These are phyloP conservation scores for Erebia ligea DNA, from an alignment of 2,888 invertebrate genomes.

Conservation along the genomic window DNA sequence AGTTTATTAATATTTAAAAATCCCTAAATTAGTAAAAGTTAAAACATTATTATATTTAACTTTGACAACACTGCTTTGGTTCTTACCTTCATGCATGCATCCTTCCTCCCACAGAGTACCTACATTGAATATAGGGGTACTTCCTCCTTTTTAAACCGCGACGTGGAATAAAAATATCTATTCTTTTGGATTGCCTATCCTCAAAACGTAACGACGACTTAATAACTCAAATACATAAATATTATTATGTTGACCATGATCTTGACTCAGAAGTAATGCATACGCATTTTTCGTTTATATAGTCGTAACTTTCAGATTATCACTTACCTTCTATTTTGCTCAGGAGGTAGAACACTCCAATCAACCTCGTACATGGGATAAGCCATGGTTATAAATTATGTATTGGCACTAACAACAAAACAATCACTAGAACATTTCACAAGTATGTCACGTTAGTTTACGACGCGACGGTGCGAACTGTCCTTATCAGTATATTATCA, in stretches of 20 bases:
- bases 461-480: conserved; percentile 71
- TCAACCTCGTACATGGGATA: conserved; percentile 89
- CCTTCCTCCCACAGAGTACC: too few species aligned
- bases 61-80: too few species aligned
- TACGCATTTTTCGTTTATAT: conserved; percentile 22
- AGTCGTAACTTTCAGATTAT: conserved; percentile 17
- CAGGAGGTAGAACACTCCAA: conserved; percentile 93
- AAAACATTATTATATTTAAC: too few species aligned
- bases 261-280: not conserved
- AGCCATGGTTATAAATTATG: conserved; percentile 63
- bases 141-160: too few species aligned
- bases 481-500: conserved; percentile 81
- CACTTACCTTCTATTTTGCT: conserved; percentile 91
- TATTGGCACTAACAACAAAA: conserved; percentile 52
- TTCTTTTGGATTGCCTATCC: too few species aligned
- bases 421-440: conserved; percentile 71
- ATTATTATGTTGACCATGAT: conserved; percentile 2
- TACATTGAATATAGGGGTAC: too few species aligned
- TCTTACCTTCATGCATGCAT: too few species aligned
- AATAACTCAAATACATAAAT: not conserved
- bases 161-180: too few species aligned
- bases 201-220: not conserved
- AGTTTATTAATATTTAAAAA: too few species aligned
- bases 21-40: too few species aligned
- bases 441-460: conserved; percentile 65